Conservation (phyloP, 1,140 invertebrate species). For the Zaprionus davidi region DNA sequence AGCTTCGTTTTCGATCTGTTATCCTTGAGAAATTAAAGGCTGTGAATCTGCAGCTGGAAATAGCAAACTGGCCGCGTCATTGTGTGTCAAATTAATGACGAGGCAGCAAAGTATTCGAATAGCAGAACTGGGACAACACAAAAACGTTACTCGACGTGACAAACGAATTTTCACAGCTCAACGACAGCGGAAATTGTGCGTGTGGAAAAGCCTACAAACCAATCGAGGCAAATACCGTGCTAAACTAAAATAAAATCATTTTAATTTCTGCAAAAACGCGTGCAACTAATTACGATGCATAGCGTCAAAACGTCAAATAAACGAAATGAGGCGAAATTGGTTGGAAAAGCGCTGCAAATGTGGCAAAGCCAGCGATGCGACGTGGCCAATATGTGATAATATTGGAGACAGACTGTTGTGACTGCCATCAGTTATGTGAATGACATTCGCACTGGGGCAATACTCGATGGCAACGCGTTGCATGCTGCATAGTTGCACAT, state of each 20-base stretch:
- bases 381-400: constrained; percentile 30
- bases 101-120: constrained; percentile 38
- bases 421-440: constrained; percentile 15
- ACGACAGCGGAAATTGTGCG: constrained; percentile 26
- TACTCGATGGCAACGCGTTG: not conserved
- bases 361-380: not conserved
- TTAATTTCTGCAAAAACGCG: constrained; percentile 12
- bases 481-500: not conserved
- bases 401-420: constrained; percentile 6
- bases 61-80: constrained; percentile 49
- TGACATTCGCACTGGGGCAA: not conserved
- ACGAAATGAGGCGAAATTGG: constrained; percentile 11
- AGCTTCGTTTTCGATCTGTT: not conserved
- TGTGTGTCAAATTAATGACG: constrained; percentile 73
- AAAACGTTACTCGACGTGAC: constrained; percentile 39
- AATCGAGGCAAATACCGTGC: not conserved
- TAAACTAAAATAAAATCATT: constrained; percentile 23
- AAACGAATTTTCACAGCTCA: constrained; percentile 7
- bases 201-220: not conserved
- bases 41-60: constrained; percentile 21
- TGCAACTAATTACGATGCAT: constrained; percentile 45
- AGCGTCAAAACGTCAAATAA: constrained; percentile 18
- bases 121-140: constrained; percentile 25
- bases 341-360: not conserved
- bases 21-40: constrained; percentile 15